These are phyloP conservation scores for Burhinus oedicnemus DNA, from an alignment of 2,113 vertebrate genomes.

Conservation along the genomic window DNA sequence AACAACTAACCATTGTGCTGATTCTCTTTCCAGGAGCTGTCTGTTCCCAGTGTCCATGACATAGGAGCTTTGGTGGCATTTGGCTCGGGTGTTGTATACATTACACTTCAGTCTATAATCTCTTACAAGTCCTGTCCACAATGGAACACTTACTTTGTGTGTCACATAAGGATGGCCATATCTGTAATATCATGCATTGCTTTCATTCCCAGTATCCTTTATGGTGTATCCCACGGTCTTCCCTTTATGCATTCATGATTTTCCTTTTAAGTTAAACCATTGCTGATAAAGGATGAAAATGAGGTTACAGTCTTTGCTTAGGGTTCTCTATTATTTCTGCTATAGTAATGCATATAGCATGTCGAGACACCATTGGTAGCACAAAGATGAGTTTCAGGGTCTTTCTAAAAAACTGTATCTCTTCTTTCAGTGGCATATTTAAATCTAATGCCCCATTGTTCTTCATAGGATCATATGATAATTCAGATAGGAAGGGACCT, in stretches of 20 bases:
- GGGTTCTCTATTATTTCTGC: not conserved
- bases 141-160: conserved; percentile 73
- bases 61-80: conserved; percentile 87
- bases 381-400: not conserved
- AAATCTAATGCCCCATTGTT: not conserved
- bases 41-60: conserved; percentile 80
- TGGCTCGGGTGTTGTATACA: conserved; percentile 80
- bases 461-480: not conserved
- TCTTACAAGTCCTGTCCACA: conserved; percentile 78
- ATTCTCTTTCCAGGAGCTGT: conserved; percentile 81
- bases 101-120: conserved; percentile 81
- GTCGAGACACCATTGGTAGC: not conserved
- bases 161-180: conserved; percentile 72
- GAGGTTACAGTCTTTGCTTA: not conserved
- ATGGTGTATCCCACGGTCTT: not conserved
- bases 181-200: conserved; percentile 76
- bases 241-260: not conserved
- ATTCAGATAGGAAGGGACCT: not conserved
- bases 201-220: conserved; percentile 93
- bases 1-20: conserved; percentile 4
- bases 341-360: not conserved
- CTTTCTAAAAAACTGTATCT: not conserved
- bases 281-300: not conserved
- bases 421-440: not conserved
- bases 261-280: not conserved